A percentile compares a stretch with the other conserved stretches of the same genome.
These are phyloP conservation scores for Pheosia gnoma DNA, from an alignment of 2,888 invertebrate species.

Conservation along the genomic window DNA sequence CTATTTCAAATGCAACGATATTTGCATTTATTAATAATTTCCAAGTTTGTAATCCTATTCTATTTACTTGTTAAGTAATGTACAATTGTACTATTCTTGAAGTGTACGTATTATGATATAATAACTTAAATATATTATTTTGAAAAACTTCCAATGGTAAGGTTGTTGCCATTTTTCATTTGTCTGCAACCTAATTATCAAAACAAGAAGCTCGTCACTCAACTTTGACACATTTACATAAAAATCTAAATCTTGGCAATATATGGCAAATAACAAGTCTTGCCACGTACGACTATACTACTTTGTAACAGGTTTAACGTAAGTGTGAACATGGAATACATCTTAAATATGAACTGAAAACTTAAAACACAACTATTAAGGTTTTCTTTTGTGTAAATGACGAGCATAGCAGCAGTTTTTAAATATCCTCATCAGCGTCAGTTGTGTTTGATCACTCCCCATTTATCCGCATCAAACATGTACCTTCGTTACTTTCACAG, in stretches of 20 bases:
- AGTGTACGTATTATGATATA: no score
- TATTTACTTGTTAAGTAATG: no score
- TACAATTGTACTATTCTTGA: no score
- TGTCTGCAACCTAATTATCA: neutral
- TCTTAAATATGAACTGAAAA: slow-evolving; percentile 15
- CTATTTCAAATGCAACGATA: no score
- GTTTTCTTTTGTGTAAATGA: slow-evolving; percentile 20
- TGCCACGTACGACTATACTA: slow-evolving; percentile 13
- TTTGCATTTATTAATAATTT: no score
- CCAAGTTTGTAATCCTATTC: no score
- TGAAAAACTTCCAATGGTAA: no score
- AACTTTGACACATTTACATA: slow-evolving; percentile 5
- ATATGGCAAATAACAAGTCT: slow-evolving; percentile 8
- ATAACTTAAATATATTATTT: no score
- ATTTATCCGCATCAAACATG: slow-evolving; percentile 38
- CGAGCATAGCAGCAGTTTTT: slow-evolving; percentile 22
- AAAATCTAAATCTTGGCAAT: neutral
- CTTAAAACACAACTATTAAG: slow-evolving; percentile 13
- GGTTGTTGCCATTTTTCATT: neutral
- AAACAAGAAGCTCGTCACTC: neutral
- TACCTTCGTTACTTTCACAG: slow-evolving; percentile 33
- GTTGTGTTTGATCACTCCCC: slow-evolving; percentile 31
- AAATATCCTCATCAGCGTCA: slow-evolving; percentile 17
- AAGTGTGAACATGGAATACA: slow-evolving; percentile 25
- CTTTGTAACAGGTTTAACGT: slow-evolving; percentile 11